Evolutionary conservation across 2,797 vertebrate genomes (phyloP), one percentile per base, ranked within the genome.

Genomic region (Natrix natrix): DNA sequence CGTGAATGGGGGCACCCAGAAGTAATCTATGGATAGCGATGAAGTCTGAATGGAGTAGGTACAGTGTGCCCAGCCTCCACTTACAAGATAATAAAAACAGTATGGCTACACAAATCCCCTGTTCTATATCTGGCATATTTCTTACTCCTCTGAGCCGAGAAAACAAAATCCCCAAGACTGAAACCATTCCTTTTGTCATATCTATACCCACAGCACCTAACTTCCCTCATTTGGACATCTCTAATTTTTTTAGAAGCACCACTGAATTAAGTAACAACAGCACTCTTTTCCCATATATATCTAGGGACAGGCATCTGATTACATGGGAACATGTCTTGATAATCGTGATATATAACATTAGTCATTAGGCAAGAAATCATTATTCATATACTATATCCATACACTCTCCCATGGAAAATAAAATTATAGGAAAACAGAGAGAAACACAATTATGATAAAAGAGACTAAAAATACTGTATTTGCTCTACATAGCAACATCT

Each of bases 311-410:
- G 93, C 94, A 91, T 61, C 61, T 90, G 91, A 93, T 57, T 7
- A 61, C 32, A 94, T 91, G 32, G 48, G 93, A 52, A 92, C 94
- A 78, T 26, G 24, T 59, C 93, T 0, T 88, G 92, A 57, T 17
- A 66, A 74, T 32, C 57, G 87, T 93, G 52, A 55, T 88, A 54
- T 92, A 95, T 93, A 13, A 61, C 0, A 74, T 57, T 56, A 52
- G 63, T 56, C 90, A 12, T 0, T 92, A 56, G 63, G 60, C 52
- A 54, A 91, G 88, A 87, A 89, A 54, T 54, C 60, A 78, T 87
- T 37, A 54, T 66, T 96, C 95, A 95, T 94, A 54, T 17, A 86
- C 83, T 28, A 91, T 37, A 88, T 91, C 94, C 94, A 96, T 94
- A 5, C 48, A 6, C 0, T 89, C 66, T 0, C 4, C 78, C 0